Percentiles rank a stretch among this genome's conserved stretches.
phyloP scores from a whole-genome alignment of 2,113 vertebrate species.

The Edolisoma coerulescens region DNA sequence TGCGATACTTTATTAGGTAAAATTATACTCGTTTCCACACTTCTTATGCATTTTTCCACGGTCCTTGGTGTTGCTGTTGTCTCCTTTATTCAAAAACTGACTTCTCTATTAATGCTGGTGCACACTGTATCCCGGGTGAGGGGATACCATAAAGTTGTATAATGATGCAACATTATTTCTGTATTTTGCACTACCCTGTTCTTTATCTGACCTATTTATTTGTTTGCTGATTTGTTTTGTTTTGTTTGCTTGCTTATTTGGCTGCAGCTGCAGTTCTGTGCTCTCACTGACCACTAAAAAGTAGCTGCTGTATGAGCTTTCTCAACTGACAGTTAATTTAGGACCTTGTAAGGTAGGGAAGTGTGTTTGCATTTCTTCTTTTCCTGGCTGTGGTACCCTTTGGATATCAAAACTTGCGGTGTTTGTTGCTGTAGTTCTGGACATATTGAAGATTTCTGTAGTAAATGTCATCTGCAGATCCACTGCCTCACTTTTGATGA shows the following conservation, averaged over 20 bases:
- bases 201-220: not conserved
- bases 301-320: not conserved
- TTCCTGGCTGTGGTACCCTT: not conserved
- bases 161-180: not conserved
- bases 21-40: not conserved
- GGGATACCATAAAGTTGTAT: not conserved
- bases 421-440: not conserved
- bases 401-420: not conserved
- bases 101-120: not conserved
- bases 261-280: not conserved
- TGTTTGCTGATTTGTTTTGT: not conserved
- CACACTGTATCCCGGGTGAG: not conserved
- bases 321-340: not conserved
- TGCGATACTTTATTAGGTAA: not conserved
- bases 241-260: not conserved
- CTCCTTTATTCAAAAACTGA: not conserved
- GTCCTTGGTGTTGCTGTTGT: rapidly evolving
- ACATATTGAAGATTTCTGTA: not conserved
- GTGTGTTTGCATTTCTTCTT: not conserved
- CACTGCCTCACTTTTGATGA: not conserved
- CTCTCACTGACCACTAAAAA: not conserved
- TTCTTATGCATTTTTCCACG: not conserved
- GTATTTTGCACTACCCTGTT: not conserved
- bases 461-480: not conserved
- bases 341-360: not conserved